phyloP scores from a whole-genome alignment of 2,797 vertebrate genomes.

The Euthynnus affinis region DNA sequence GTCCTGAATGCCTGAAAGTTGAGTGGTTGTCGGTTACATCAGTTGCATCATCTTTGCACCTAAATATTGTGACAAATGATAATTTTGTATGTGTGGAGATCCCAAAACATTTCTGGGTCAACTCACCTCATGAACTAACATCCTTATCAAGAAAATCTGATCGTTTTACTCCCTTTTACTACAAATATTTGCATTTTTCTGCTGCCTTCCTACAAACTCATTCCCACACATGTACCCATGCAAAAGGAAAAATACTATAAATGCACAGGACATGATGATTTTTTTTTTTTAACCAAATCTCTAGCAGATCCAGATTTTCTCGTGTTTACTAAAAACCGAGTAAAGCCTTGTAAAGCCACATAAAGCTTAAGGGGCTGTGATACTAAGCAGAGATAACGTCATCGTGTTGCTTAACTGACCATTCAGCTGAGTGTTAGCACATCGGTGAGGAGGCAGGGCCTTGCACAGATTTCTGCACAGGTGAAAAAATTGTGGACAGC shows the following conservation, averaged over 20 bases:
- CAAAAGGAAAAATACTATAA: slow-evolving; percentile 3
- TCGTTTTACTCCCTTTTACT: slow-evolving; percentile 3
- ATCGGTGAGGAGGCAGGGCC: slow-evolving; percentile 58
- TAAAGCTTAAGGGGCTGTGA: slow-evolving; percentile 64
- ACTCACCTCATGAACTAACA: not conserved
- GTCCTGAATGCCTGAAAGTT: not conserved
- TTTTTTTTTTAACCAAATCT: slow-evolving; percentile 4
- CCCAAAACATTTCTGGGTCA: not conserved
- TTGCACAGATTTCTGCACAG: slow-evolving; percentile 47
- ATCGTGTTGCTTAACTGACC: slow-evolving; percentile 75
- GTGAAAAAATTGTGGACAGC: slow-evolving; percentile 19
- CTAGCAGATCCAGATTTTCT: slow-evolving; percentile 46
- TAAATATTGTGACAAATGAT: slow-evolving; percentile 30
- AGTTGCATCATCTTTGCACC: slow-evolving; percentile 1
- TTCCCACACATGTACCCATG: not conserved
- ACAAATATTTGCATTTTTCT: not conserved
- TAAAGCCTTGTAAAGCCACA: slow-evolving; percentile 65
- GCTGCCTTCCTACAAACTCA: slow-evolving; percentile 8
- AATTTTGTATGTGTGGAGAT: slow-evolving; percentile 23
- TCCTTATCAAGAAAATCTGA: slow-evolving; percentile 2
- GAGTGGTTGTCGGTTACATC: not conserved
- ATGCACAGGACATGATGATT: not conserved
- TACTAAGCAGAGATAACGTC: slow-evolving; percentile 79
- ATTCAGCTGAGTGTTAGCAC: slow-evolving; percentile 54
- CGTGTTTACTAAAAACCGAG: slow-evolving; percentile 38